Evolutionary conservation across 2,113 vertebrate species (phyloP).

Genomic region (Buteo buteo): DNA sequence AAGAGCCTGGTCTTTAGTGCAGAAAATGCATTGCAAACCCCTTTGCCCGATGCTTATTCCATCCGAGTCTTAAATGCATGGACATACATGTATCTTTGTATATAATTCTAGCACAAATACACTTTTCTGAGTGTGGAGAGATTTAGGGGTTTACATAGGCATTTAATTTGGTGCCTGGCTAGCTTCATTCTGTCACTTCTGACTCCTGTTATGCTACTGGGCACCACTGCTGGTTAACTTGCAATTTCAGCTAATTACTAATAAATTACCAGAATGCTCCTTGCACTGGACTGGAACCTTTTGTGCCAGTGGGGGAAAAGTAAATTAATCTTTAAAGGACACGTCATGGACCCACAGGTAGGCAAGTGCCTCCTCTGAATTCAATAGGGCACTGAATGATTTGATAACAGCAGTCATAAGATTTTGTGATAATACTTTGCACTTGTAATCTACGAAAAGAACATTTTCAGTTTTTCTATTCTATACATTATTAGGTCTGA

Average conservation of each 20-base stretch:
- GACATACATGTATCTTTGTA: background rate
- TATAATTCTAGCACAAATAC: background rate
- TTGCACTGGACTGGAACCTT: background rate
- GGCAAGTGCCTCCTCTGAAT: background rate
- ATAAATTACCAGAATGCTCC: background rate
- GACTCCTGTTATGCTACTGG: background rate
- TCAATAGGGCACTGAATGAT: rapidly evolving
- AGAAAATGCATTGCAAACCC: background rate
- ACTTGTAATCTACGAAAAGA: background rate
- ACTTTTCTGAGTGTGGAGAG: background rate
- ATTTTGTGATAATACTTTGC: background rate
- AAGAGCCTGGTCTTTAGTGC: background rate
- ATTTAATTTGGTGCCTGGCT: background rate
- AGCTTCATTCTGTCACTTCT: background rate
- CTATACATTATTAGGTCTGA: background rate
- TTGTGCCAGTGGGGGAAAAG: background rate
- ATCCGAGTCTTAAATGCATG: background rate
- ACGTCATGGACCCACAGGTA: background rate
- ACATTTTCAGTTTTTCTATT: background rate
- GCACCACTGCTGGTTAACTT: background rate
- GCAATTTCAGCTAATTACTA: background rate
- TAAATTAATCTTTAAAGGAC: background rate
- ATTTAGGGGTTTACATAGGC: rapidly evolving
- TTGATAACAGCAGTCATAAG: background rate
- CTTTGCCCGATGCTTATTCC: background rate